A percentile compares a stretch with the other conserved stretches of the same genome.
phyloP scores from a whole-genome alignment of 2,888 invertebrate species.

The Orgyia antiqua region DNA sequence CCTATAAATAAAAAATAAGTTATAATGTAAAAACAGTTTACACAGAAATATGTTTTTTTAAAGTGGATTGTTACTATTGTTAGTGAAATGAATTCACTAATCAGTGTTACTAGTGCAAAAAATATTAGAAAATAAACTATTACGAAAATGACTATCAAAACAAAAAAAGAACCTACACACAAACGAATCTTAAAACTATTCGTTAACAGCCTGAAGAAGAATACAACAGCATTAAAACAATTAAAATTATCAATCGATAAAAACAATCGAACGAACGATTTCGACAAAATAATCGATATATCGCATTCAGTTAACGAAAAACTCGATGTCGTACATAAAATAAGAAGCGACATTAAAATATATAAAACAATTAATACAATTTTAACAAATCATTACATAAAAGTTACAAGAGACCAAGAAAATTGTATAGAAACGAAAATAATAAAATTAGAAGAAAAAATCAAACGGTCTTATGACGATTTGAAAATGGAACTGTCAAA shows the following conservation, averaged over 20 bases:
- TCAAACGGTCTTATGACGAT: constrained; percentile 53
- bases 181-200: constrained; percentile 49
- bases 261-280: constrained; percentile 36
- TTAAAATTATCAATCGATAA: constrained; percentile 49
- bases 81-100: too few species aligned
- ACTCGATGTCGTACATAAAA: constrained; percentile 60
- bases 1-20: too few species aligned
- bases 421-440: constrained; percentile 54
- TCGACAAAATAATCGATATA: constrained; percentile 53
- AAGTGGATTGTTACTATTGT: too few species aligned
- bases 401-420: constrained; percentile 60
- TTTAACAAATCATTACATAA: constrained; percentile 66
- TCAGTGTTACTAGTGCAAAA: too few species aligned
- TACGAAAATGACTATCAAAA: constrained; percentile 43
- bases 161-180: constrained; percentile 35
- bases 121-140: neutral
- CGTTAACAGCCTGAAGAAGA: constrained; percentile 52
- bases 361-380: constrained; percentile 68
- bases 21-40: too few species aligned
- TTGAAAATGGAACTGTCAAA: constrained; percentile 49
- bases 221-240: constrained; percentile 56
- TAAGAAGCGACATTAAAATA: constrained; percentile 68
- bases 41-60: too few species aligned
- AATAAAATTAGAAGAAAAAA: constrained; percentile 52
- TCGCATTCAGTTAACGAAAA: constrained; percentile 62